These are phyloP conservation scores for Pristionchus exspectatus DNA, from an alignment of 2,888 invertebrate species.

Conservation along the genomic window DNA sequence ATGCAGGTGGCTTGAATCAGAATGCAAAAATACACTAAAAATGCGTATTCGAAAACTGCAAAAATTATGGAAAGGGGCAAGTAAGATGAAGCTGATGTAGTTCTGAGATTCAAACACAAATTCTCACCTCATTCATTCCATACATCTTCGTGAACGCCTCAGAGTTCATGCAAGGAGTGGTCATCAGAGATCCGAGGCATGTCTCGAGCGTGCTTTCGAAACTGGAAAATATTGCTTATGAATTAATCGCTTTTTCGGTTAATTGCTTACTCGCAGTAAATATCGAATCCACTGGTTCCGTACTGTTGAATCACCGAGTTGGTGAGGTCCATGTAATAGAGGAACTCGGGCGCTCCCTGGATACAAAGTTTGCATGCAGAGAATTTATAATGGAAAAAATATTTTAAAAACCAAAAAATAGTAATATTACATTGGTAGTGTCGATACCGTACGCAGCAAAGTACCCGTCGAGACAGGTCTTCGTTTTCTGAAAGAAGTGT, in stretches of 20 bases:
- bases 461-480: background rate
- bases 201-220: background rate
- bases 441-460: background rate
- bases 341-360: background rate
- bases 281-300: background rate
- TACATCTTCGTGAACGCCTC: background rate
- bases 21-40: too few species aligned
- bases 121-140: background rate
- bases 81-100: too few species aligned
- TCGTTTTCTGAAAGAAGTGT: background rate
- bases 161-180: constrained; percentile 13
- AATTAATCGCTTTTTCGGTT: background rate
- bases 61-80: background rate
- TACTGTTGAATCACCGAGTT: background rate
- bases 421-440: background rate
- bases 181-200: background rate
- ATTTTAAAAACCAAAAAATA: background rate
- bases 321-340: background rate
- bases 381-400: background rate
- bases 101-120: background rate
- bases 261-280: constrained; percentile 14
- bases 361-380: background rate
- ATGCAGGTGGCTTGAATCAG: background rate
- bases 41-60: background rate
- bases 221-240: background rate